phyloP scores from a whole-genome alignment of 2,888 invertebrate species.

The Pseudanteris insignis region DNA sequence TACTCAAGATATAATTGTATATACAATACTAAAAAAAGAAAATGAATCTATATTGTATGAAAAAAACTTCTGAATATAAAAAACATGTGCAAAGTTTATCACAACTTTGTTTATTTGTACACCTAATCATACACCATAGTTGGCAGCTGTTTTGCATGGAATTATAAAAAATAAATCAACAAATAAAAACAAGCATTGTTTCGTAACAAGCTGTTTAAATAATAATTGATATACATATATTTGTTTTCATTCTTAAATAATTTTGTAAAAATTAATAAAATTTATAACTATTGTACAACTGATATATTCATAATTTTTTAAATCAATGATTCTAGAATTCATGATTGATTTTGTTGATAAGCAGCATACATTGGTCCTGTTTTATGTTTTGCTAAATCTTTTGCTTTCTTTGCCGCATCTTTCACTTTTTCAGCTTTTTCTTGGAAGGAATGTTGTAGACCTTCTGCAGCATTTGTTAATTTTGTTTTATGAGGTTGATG shows the following conservation, averaged over 20 bases:
- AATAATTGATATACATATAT: not conserved
- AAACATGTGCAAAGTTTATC: too few species aligned
- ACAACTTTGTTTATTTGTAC: constrained; percentile 13
- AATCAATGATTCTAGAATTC: constrained; percentile 23
- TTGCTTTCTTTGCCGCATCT: constrained; percentile 82
- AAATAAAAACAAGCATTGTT: constrained; percentile 2
- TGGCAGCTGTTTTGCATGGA: constrained; percentile 29
- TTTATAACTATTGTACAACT: constrained; percentile 9
- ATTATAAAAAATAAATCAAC: constrained; percentile 10
- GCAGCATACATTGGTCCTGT: constrained; percentile 67
- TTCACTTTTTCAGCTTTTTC: constrained; percentile 73
- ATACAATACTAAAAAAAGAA: too few species aligned
- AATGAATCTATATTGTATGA: too few species aligned
- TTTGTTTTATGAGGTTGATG: constrained; percentile 52
- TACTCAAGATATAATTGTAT: too few species aligned
- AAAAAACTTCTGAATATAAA: too few species aligned
- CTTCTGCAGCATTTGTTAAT: constrained; percentile 58
- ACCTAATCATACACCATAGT: constrained; percentile 1
- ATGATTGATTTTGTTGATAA: constrained; percentile 62
- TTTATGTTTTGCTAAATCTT: constrained; percentile 77
- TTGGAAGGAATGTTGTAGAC: constrained; percentile 59
- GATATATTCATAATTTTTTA: too few species aligned
- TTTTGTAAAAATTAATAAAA: constrained; percentile 1
- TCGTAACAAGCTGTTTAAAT: not conserved
- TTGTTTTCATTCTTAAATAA: not conserved